phyloP scores from a whole-genome alignment of 2,888 invertebrate genomes.

The Dascillus cervinus region DNA sequence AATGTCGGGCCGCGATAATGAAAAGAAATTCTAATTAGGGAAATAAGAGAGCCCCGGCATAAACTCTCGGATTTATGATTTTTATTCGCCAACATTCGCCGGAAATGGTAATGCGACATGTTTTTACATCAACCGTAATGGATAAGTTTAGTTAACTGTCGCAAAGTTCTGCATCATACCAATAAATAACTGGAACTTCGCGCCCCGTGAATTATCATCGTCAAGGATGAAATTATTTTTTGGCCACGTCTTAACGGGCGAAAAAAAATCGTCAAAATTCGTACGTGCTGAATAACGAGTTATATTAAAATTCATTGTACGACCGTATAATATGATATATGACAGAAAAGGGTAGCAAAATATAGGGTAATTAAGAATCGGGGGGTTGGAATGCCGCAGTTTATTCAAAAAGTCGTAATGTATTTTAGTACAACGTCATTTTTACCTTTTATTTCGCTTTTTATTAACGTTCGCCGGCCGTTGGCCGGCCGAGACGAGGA shows the following conservation, averaged over 20 bases:
- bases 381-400: conserved; percentile 20
- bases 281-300: conserved; percentile 15
- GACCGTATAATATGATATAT: conserved; percentile 23
- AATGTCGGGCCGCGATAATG: conserved; percentile 27
- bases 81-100: conserved; percentile 21
- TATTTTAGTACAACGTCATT: conserved; percentile 15
- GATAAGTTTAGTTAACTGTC: conserved; percentile 26
- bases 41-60: conserved; percentile 18
- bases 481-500: background rate
- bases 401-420: conserved; percentile 24
- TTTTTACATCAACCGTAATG: conserved; percentile 26
- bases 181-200: conserved; percentile 24
- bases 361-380: conserved; percentile 26
- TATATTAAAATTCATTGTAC: conserved; percentile 22
- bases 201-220: conserved; percentile 14
- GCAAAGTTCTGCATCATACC: conserved; percentile 23
- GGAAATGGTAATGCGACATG: conserved; percentile 26
- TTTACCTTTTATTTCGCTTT: conserved; percentile 14
- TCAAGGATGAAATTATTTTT: conserved; percentile 11
- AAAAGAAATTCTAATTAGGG: conserved; percentile 30
- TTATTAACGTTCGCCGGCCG: conserved; percentile 5
- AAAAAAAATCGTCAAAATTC: conserved; percentile 5
- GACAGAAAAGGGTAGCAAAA: conserved; percentile 25
- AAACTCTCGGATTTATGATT: conserved; percentile 25
- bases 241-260: conserved; percentile 3